Evolutionary conservation across 2,113 vertebrate genomes (phyloP).

Genomic region (Centrocercus urophasianus): DNA sequence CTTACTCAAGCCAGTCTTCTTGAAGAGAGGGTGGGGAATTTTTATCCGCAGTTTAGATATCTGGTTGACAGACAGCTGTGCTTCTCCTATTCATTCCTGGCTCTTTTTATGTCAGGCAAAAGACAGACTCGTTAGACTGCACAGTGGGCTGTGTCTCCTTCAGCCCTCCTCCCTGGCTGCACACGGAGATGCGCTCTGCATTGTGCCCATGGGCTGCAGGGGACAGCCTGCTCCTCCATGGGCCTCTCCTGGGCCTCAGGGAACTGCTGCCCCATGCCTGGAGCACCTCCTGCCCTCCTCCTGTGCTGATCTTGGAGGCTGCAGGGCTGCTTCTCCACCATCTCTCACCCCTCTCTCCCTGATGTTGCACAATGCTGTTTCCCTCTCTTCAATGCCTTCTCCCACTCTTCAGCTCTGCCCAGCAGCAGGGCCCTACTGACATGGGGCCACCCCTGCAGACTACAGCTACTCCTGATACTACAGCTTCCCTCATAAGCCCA

Average conservation of each 20-base stretch:
- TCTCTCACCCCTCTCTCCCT: too few species aligned
- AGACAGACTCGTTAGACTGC: not conserved
- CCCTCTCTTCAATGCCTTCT: too few species aligned
- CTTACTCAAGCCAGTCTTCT: not conserved
- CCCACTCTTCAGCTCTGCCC: too few species aligned
- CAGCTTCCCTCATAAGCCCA: not conserved
- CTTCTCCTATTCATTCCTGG: not conserved
- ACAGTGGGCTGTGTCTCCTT: too few species aligned
- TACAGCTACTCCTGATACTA: not conserved
- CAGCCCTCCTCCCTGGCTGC: too few species aligned
- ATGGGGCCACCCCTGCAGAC: not conserved
- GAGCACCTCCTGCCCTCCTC: not conserved
- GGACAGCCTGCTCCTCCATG: not conserved
- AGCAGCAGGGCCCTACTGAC: too few species aligned
- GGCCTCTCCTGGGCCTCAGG: not conserved
- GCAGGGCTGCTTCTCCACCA: not conserved
- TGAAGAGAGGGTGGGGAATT: not conserved
- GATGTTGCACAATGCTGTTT: too few species aligned
- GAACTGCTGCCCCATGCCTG: not conserved
- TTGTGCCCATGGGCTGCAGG: not conserved
- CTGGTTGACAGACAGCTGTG: not conserved
- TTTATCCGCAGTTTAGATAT: not conserved
- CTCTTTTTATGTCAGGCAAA: not conserved
- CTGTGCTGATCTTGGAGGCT: not conserved
- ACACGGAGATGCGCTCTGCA: not conserved